A percentile compares a stretch with the other conserved stretches of the same genome.
These are phyloP conservation scores for Cheilosia vulpina DNA, from an alignment of 2,888 invertebrate genomes.

Conservation along the genomic window DNA sequence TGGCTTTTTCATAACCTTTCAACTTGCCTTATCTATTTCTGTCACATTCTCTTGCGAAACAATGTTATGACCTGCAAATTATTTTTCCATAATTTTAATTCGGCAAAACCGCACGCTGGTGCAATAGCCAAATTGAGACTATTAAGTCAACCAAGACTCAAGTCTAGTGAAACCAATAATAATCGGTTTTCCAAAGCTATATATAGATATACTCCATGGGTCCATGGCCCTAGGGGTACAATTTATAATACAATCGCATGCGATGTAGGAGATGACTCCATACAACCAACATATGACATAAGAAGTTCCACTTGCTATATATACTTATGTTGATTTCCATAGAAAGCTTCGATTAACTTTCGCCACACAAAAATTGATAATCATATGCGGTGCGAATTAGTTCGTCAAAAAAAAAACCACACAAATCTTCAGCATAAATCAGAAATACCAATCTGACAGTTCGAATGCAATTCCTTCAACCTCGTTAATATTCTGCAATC, in stretches of 20 bases:
- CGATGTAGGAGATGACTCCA: background rate
- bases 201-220: conserved; percentile 14
- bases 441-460: background rate
- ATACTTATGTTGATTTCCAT: conserved; percentile 2
- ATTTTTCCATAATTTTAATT: conserved; percentile 42
- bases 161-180: conserved; percentile 10
- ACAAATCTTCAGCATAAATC: background rate
- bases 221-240: conserved; percentile 15
- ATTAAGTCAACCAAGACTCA: conserved; percentile 2
- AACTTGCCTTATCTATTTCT: background rate
- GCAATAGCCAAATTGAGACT: conserved; percentile 19
- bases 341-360: conserved; percentile 60
- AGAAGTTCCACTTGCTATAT: conserved; percentile 10
- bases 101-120: conserved; percentile 24
- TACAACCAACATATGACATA: conserved; percentile 30
- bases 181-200: conserved; percentile 18
- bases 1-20: no score
- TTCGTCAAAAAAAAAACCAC: background rate
- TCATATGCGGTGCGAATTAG: conserved; percentile 18
- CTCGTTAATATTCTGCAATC: conserved; percentile 58
- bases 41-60: conserved; percentile 22
- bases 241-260: background rate
- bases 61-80: background rate
- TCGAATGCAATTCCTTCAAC: conserved; percentile 48
- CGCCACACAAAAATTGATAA: conserved; percentile 39